These are phyloP conservation scores for Tokudaia tokunoshimensis DNA, from an alignment of 2,797 vertebrate species.

Conservation along the genomic window DNA sequence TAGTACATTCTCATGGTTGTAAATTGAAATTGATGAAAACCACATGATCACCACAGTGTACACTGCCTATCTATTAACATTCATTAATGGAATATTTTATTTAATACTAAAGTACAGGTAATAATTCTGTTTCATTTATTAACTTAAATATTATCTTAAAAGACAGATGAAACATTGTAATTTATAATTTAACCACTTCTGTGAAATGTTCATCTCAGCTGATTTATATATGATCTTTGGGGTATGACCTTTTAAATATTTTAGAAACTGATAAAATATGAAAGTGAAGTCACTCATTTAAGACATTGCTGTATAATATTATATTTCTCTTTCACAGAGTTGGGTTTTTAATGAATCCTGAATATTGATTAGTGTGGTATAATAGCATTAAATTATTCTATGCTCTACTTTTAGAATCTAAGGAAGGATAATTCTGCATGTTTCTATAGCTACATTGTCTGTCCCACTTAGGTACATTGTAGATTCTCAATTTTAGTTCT, in stretches of 20 bases:
- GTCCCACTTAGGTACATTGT: not conserved
- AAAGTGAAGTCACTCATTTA: conserved; percentile 74
- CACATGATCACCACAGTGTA: conserved; percentile 31
- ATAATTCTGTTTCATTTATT: conserved; percentile 58
- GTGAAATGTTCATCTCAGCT: conserved; percentile 74
- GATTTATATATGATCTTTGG: conserved; percentile 81
- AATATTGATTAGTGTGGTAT: conserved; percentile 39
- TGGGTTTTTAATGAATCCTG: conserved; percentile 45
- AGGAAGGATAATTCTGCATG: not conserved
- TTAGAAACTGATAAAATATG: conserved; percentile 80
- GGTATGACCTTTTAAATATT: conserved; percentile 86
- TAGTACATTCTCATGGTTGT: not conserved
- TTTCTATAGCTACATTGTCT: conserved; percentile 37
- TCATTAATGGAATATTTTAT: conserved; percentile 64
- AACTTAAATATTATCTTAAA: conserved; percentile 80
- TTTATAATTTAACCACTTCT: conserved; percentile 77
- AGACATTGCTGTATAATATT: conserved; percentile 76
- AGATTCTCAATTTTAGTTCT: not conserved
- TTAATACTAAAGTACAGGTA: conserved; percentile 70
- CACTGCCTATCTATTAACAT: conserved; percentile 54
- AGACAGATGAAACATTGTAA: conserved; percentile 72
- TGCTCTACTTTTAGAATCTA: conserved; percentile 30
- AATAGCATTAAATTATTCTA: conserved; percentile 28
- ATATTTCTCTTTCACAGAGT: conserved; percentile 68
- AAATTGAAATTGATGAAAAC: conserved; percentile 57